These are phyloP conservation scores for Tangara arthus DNA, from an alignment of 2,797 vertebrate species.

Conservation along the genomic window DNA sequence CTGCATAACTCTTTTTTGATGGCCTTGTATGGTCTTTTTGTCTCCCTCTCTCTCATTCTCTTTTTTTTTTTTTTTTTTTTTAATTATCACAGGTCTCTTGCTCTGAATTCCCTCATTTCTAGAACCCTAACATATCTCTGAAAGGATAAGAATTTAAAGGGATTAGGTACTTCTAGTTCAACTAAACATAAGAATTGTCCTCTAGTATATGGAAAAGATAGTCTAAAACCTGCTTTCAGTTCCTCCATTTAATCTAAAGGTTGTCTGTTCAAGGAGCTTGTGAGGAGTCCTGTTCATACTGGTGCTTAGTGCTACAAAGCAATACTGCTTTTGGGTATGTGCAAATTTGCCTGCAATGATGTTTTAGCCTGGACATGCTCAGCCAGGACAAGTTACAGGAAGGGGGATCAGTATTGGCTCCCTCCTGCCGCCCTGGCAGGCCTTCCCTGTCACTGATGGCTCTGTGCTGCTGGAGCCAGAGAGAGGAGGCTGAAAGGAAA, in stretches of 20 bases:
- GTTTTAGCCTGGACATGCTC: neutral
- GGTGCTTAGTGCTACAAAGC: neutral
- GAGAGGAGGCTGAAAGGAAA: neutral
- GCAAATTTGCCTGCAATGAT: neutral
- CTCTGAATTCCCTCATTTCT: neutral
- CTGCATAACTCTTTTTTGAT: neutral
- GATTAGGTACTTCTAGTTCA: neutral
- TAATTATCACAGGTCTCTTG: neutral
- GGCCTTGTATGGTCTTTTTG: neutral
- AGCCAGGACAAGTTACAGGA: slow-evolving; percentile 5
- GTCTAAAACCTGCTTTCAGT: neutral
- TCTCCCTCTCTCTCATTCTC: fast-evolving
- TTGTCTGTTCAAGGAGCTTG: neutral
- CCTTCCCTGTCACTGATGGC: neutral
- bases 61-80: too few species aligned
- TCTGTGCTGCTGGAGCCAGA: neutral
- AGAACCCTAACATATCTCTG: neutral
- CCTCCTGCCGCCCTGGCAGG: neutral
- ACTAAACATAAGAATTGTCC: neutral
- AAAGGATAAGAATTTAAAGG: neutral
- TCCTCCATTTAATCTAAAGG: neutral
- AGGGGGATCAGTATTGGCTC: neutral
- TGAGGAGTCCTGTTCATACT: neutral
- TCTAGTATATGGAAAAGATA: neutral
- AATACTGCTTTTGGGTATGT: neutral